Evolutionary conservation across 2,797 vertebrate species (phyloP).

Genomic region (Gallinago nigripennis): DNA sequence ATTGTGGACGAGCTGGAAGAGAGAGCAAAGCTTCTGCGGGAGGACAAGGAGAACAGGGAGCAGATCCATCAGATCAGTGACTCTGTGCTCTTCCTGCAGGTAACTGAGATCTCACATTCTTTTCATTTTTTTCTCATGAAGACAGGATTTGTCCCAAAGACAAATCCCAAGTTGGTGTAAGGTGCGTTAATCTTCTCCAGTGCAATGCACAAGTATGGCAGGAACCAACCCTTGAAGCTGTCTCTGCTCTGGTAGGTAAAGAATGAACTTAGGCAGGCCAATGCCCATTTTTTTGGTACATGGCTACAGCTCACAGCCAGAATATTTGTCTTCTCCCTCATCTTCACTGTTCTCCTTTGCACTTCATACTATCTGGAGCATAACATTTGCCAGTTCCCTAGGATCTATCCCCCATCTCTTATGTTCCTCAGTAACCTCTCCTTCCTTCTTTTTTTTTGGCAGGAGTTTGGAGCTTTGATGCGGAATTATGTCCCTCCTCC

Average conservation of each 20-base stretch:
- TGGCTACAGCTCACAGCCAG: neutral
- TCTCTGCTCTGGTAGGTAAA: neutral
- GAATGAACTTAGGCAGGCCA: neutral
- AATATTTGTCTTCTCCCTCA: neutral
- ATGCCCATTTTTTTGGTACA: neutral
- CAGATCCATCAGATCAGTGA: conserved; percentile 82
- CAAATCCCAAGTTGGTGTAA: neutral
- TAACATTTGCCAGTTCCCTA: neutral
- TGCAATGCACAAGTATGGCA: neutral
- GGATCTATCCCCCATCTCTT: neutral
- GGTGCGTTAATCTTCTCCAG: neutral
- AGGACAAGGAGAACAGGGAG: conserved; percentile 81
- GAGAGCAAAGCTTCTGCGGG: conserved; percentile 76
- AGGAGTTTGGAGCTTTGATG: conserved; percentile 82
- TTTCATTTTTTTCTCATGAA: neutral
- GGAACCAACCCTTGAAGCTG: neutral
- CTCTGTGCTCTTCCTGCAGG: conserved; percentile 82
- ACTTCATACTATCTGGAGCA: neutral
- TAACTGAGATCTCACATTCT: neutral
- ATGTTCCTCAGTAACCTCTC: neutral
- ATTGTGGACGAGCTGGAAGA: conserved; percentile 79
- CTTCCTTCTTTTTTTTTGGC: neutral
- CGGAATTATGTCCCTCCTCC: conserved; percentile 79
- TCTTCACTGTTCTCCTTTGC: neutral
- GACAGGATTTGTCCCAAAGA: neutral